These are phyloP conservation scores for Andrena marginata DNA, from an alignment of 2,888 invertebrate species.

Conservation along the genomic window DNA sequence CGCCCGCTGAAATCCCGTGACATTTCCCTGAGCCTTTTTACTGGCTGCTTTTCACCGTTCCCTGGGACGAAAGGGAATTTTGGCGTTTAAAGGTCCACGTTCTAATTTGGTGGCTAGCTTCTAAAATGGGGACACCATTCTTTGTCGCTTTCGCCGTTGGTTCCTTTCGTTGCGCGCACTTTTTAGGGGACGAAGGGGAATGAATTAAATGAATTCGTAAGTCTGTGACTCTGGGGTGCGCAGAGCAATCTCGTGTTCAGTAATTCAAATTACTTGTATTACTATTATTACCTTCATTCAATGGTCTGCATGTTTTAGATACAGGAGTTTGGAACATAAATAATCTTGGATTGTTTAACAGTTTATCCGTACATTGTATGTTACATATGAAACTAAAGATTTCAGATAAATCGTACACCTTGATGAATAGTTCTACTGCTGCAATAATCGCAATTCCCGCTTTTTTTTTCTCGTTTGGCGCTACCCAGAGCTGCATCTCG, in stretches of 20 bases:
- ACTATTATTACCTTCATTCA: too few species aligned
- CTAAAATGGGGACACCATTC: too few species aligned
- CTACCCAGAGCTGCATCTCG: constrained; percentile 42
- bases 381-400: not conserved
- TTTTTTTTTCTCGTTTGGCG: constrained; percentile 26
- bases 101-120: not conserved
- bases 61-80: constrained; percentile 6
- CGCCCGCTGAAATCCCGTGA: constrained; percentile 30
- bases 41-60: not conserved
- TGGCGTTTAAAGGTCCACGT: not conserved
- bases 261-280: not conserved
- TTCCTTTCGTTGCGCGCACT: not conserved
- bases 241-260: not conserved
- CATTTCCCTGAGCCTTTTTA: constrained; percentile 28
- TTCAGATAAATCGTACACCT: not conserved
- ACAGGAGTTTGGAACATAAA: too few species aligned
- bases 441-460: not conserved
- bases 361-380: too few species aligned
- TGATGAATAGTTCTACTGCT: not conserved
- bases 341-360: too few species aligned
- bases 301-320: too few species aligned
- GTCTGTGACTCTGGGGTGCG: not conserved
- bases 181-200: not conserved
- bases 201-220: too few species aligned
- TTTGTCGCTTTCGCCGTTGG: not conserved